Evolutionary conservation across 2,113 vertebrate genomes (phyloP), one percentile per base, ranked within the genome.

Genomic region (Conger conger): DNA sequence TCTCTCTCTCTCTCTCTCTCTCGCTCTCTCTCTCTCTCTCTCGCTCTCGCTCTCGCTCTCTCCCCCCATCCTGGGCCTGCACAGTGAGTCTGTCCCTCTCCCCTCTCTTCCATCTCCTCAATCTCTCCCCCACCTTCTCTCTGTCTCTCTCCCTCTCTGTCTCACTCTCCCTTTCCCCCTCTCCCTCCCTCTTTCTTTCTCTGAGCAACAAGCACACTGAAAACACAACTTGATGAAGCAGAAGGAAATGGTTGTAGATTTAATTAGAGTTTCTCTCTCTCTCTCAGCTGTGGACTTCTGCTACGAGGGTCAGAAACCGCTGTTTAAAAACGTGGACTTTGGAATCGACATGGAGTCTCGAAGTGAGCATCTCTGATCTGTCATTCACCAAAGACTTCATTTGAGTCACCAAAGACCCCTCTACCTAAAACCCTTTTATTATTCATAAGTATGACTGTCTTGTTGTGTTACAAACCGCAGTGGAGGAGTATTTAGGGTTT

Each of bases 291-390:
- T 97, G 27, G 96, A 97, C 50, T 98, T 98, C 79, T 79, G 88
- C 77, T 98, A 97, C 0, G 93, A 94, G 0, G 80, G 91, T 8
- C 96, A 97, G 88, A 97, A 97, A 84, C 87, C 91, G 30, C 94
- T 98, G 30, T 98, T 98, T 89, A 97, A 88, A 92, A 97, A 96
- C 4, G 93, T 98, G 88, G 97, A 98, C 86, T 98, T 98, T 92
- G 97, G 97, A 77, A 97, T 98, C 18, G 97, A 97, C 92, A 96
- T 98, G 97, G 97, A 97, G 5, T 97, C 97, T 1, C 95, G 97
- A 90, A 96, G 97, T 98, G 88, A 96, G 97, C 16, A 0, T 53
- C 6, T 11, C 57, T 45, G 50, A 53, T 13, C 45, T 42, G 4
- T 50, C 45, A 50, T 50, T 50, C 45, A 13, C 8, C 40, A 3